Base-by-base conservation (phyloP, 92 coral and sea anemone species). In the Umimayanthus kanabou region DNA sequence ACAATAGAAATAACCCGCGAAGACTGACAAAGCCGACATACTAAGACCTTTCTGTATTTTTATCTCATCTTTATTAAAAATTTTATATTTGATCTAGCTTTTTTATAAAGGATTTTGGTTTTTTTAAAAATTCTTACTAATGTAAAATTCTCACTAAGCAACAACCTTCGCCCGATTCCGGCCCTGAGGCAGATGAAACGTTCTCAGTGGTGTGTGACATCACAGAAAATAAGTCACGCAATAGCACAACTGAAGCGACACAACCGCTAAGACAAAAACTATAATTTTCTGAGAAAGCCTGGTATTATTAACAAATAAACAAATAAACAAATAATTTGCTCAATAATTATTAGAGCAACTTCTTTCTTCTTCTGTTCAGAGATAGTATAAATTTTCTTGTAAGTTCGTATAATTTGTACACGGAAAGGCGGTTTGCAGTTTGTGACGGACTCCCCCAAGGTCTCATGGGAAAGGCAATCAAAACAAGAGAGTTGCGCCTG, bases 401-500 rank as follows among this genome's bases (percentile, higher is more conserved):
- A 33, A 33, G 37, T 33, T 33, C n/a, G 37, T 33, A 33, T 33
- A 2, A 33, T 15, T 6, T 30, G 37, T 33, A 33, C 37, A 33
- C 37, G 37, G 65, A 50, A 79, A 49, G n/a, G n/a, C n/a, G n/a
- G 49, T 49, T 47, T 28, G 64, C 8, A 20, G 25, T 39, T 47
- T 15, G 15, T 30, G 37, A 9, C 75, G 77, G 20, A 28, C 33
- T 70, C 4, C 77, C 67, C 77, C 87, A 6, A 83, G 79, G 87
- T 43, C 78, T 83, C 79, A 83, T 83, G 87, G 87, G 87, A 69
- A 71, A 70, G 87, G 66, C 42, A 70, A 71, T 83, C 43, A 83
- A 83, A 83, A 83, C 87, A 83, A 43, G 64, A 15, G 55, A 30
- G 47, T n/a, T 69, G 79, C 87, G 87, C 87, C n/a, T 83, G 87